Base-by-base conservation (phyloP, 2,113 vertebrate species). In the Tupaia tana region DNA sequence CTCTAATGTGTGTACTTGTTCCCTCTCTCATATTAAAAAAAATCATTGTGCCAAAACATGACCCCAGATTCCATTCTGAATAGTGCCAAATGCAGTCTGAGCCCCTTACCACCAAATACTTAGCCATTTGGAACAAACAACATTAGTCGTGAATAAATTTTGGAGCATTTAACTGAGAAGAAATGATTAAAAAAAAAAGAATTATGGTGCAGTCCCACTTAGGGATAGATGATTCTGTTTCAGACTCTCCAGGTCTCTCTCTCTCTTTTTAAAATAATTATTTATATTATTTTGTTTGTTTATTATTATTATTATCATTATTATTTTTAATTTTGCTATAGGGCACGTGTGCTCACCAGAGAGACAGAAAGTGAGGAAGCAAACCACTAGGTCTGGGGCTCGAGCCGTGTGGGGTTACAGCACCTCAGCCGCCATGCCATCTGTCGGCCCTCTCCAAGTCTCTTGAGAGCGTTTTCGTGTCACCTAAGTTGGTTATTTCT, bases 151-250 rank as follows among this genome's bases (percentile, higher is more conserved):
- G 61, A 81, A 56, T 95, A 34, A 11, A 85, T 43, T 88, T 82
- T 85, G 63, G 31, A 86, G 20, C 8, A 67, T 85, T 94, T 85
- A 69, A 66, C 63, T 93, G 91, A 85, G 54, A 90, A 84, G 29
- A 71, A 64, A 90, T 27, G 18, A 13, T 43, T 93, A 86, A 85
- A 34, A 90, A 84, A 24, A 71, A 64, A 13, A 85, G 73, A 89
- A 75, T 66, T 58, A 11, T 79, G 56, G 2, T 29, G 66, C 1
- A 92, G 19, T 93, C 16, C 24, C 63, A 43, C 25, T 86, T 89
- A 89, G 34, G 29, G 86, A 79, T 61, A 90, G 59, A 69, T 79
- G 63, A 63, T 29, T 43, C 10, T 94, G 0, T 86, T 95, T 92
- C 10, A 84, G 71, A 81, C 63, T 85, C 15, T 89, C 70, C 24